A percentile compares a stretch with the other conserved stretches of the same genome.
Conservation (phyloP, 1,140 invertebrate species). For the Reticulitermes speratus region DNA sequence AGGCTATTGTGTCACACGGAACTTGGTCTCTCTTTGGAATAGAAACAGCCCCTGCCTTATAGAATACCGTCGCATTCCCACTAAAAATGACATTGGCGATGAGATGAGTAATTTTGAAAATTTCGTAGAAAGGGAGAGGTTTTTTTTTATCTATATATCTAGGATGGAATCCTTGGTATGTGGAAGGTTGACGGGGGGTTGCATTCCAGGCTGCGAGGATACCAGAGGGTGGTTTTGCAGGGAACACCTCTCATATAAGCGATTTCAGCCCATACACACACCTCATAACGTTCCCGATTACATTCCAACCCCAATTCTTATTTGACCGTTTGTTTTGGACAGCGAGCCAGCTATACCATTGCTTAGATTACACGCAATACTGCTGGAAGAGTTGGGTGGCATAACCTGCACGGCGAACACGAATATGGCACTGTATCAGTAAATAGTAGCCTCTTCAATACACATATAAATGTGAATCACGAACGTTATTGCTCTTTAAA, state of each 20-base stretch:
- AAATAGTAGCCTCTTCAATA: no score
- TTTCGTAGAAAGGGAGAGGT: not conserved
- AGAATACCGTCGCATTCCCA: not conserved
- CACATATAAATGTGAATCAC: no score
- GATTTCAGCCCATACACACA: conserved; percentile 3
- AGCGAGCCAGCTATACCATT: not conserved
- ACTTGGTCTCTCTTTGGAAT: not conserved
- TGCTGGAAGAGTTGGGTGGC: not conserved
- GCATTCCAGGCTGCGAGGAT: not conserved
- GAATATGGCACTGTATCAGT: no score
- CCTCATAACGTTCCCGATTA: not conserved
- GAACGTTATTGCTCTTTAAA: no score
- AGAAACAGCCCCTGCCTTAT: not conserved
- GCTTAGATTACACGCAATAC: not conserved
- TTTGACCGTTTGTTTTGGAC: conserved; percentile 10
- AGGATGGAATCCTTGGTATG: not conserved
- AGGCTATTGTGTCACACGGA: not conserved
- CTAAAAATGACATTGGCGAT: conserved; percentile 12
- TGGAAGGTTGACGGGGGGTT: not conserved
- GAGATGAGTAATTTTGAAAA: conserved; percentile 9
- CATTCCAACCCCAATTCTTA: conserved; percentile 10
- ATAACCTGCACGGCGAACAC: not conserved
- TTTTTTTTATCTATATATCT: conserved; percentile 3
- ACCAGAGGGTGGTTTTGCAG: not conserved
- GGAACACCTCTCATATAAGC: conserved; percentile 2